Conservation (phyloP, 2,888 invertebrate species). For the Ectobius pallidus region DNA sequence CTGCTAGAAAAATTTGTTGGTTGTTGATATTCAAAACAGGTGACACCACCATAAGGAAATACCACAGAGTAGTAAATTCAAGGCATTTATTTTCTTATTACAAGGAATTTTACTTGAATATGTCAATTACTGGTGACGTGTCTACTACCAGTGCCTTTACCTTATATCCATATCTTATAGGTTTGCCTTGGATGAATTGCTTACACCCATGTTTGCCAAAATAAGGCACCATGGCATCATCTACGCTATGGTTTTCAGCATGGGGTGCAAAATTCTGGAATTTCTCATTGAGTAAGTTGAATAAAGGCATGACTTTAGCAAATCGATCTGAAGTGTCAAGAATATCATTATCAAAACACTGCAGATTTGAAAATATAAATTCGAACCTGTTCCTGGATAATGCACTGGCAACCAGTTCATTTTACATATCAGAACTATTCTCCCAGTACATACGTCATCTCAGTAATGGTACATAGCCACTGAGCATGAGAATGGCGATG, state of each 20-base stretch:
- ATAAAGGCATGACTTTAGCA: background rate
- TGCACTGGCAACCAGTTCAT: background rate
- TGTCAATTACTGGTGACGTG: slow-evolving; percentile 13
- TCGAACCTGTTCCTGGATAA: background rate
- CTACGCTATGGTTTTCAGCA: too few relatives aligned
- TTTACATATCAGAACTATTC: background rate
- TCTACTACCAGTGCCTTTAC: slow-evolving; percentile 7
- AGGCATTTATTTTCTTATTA: too few relatives aligned
- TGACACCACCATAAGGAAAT: background rate
- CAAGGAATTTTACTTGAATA: background rate
- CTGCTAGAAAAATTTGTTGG: background rate
- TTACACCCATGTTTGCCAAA: background rate
- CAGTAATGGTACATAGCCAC: background rate
- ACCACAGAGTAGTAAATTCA: background rate
- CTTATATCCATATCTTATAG: too few relatives aligned
- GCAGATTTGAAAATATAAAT: too few relatives aligned
- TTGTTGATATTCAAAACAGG: background rate
- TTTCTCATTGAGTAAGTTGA: background rate
- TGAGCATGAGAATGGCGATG: background rate
- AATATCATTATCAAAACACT: too few relatives aligned
- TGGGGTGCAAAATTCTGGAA: background rate
- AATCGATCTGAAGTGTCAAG: too few relatives aligned
- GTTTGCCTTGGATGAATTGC: background rate
- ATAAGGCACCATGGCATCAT: background rate
- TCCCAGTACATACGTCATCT: background rate